These are phyloP conservation scores for Volucella bombylans DNA, from an alignment of 2,888 invertebrate species.

Conservation along the genomic window DNA sequence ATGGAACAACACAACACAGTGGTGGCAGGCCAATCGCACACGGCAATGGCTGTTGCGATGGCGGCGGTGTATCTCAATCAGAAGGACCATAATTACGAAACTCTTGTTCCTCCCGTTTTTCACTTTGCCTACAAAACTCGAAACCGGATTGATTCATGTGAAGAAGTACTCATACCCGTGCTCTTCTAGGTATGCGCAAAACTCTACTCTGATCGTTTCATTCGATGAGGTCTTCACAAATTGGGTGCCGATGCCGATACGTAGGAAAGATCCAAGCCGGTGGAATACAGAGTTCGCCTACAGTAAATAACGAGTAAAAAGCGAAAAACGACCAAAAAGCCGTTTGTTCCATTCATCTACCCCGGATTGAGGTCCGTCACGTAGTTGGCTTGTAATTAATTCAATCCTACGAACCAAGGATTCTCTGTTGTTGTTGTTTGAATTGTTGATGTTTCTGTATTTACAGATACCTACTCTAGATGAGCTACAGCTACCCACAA, in stretches of 20 bases:
- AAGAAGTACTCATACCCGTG: conserved; percentile 36
- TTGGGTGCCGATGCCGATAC: conserved; percentile 53
- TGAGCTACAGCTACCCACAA: conserved; percentile 12
- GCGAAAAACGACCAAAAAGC: conserved; percentile 8
- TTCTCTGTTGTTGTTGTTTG: conserved; percentile 44
- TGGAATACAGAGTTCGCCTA: conserved; percentile 19
- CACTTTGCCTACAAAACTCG: conserved; percentile 48
- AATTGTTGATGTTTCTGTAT: conserved; percentile 18
- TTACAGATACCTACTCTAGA: neutral
- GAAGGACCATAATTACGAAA: conserved; percentile 66
- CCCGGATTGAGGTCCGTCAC: conserved; percentile 63
- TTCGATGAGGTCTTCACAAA: conserved; percentile 33
- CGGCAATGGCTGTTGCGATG: neutral
- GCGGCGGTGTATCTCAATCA: conserved; percentile 48
- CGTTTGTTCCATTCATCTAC: conserved; percentile 60
- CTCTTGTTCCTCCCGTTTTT: conserved; percentile 66
- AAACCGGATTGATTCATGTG: conserved; percentile 68
- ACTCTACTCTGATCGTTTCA: conserved; percentile 11
- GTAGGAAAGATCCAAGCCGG: conserved; percentile 4
- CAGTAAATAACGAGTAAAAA: conserved; percentile 55
- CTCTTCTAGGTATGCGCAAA: conserved; percentile 2
- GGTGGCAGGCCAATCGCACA: conserved; percentile 13
- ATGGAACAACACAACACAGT: conserved; percentile 13
- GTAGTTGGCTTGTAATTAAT: conserved; percentile 70
- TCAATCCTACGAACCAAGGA: conserved; percentile 61